A percentile compares a stretch with the other conserved stretches of the same genome.
These are phyloP conservation scores for Papilio glaucus DNA, from an alignment of 1,140 invertebrate genomes.

Conservation along the genomic window DNA sequence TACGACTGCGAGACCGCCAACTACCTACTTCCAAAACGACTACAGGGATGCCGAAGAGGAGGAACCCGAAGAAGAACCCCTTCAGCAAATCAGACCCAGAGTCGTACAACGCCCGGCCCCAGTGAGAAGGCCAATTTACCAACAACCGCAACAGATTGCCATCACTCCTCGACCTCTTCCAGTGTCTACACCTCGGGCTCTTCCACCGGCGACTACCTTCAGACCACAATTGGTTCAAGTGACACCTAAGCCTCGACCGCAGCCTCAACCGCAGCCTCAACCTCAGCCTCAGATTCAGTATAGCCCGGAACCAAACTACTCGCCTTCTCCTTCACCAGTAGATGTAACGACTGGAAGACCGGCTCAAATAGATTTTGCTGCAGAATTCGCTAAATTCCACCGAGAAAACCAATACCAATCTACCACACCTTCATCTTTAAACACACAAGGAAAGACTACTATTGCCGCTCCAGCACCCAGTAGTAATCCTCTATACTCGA, in stretches of 20 bases:
- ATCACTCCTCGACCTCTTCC: conserved; percentile 86
- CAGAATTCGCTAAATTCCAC: conserved; percentile 90
- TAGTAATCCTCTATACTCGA: conserved; percentile 88
- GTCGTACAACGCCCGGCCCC: conserved; percentile 79
- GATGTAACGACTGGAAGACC: conserved; percentile 69
- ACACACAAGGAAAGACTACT: conserved; percentile 65
- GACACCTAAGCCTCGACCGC: conserved; percentile 76
- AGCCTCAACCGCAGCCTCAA: no score
- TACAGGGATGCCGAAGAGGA: conserved; percentile 86
- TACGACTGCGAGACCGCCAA: conserved; percentile 84
- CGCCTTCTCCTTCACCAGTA: conserved; percentile 69
- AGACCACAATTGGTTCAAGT: conserved; percentile 86
- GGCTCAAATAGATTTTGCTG: conserved; percentile 87
- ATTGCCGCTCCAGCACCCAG: conserved; percentile 66
- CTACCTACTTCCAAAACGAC: conserved; percentile 87
- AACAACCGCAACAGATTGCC: conserved; percentile 77
- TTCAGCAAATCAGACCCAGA: conserved; percentile 80
- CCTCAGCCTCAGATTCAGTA: conserved; percentile 84
- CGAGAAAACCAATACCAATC: conserved; percentile 87
- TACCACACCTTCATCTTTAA: conserved; percentile 70
- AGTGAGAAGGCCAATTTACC: conserved; percentile 63
- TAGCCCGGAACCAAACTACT: conserved; percentile 82
- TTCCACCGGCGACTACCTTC: conserved; percentile 87
- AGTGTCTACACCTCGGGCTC: conserved; percentile 85
- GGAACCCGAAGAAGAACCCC: conserved; percentile 83